Evolutionary conservation across 2,113 vertebrate species (phyloP).

Genomic region (Odocoileus virginianus): DNA sequence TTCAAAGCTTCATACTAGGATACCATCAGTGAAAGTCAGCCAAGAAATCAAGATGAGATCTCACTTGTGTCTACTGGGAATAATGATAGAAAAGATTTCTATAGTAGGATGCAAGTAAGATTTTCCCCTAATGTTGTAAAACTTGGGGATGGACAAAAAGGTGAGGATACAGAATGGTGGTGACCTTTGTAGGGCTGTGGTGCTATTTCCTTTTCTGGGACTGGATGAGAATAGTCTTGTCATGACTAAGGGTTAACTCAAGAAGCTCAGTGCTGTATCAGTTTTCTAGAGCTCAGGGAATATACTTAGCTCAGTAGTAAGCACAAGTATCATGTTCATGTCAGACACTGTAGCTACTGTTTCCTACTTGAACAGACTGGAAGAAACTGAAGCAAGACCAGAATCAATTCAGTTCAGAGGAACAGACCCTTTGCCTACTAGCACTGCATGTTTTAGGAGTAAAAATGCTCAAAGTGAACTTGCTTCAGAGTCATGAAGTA

Average conservation of each 20-base stretch:
- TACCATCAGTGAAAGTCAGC: slow-evolving; percentile 62
- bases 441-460: not conserved
- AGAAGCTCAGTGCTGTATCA: slow-evolving; percentile 43
- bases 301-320: slow-evolving; percentile 71
- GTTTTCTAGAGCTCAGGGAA: slow-evolving; percentile 66
- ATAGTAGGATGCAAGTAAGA: not conserved
- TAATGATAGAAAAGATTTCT: slow-evolving; percentile 35
- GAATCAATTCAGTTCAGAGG: slow-evolving; percentile 40
- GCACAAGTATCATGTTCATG: slow-evolving; percentile 67
- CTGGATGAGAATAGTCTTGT: slow-evolving; percentile 14
- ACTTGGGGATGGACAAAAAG: not conserved
- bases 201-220: not conserved
- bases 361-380: slow-evolving; percentile 47
- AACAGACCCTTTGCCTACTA: slow-evolving; percentile 6
- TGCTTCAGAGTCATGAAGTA: not conserved
- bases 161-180: not conserved
- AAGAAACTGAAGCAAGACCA: slow-evolving; percentile 61
- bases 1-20: slow-evolving; percentile 71
- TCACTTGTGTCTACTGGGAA: slow-evolving; percentile 42
- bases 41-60: slow-evolving; percentile 69
- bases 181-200: not conserved
- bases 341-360: slow-evolving; percentile 67
- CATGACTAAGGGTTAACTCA: slow-evolving; percentile 60
- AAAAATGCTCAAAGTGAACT: slow-evolving; percentile 27
- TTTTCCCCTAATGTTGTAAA: not conserved